Evolutionary conservation across 2,113 vertebrate genomes (phyloP), one percentile per base, ranked within the genome.

Genomic region (Calyptommatus sinebrachiatus): DNA sequence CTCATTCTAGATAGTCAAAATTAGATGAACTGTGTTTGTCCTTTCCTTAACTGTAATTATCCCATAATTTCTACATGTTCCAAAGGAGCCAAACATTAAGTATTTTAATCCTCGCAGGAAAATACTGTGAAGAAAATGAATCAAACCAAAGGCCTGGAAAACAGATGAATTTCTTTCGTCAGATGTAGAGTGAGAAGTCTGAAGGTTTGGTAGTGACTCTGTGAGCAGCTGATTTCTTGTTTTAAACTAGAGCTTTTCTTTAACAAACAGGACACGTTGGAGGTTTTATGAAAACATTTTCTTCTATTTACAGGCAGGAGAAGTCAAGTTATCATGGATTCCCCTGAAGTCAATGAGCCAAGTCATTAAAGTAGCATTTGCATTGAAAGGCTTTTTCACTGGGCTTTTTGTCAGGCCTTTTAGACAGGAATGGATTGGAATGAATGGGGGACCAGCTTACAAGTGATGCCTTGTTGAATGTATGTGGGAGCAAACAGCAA

Each of bases 341-440:
- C 67, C 84, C 88, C 82, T 74, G 84, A 86, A 79, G 79, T 95
- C 93, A 96, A 96, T 93, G 93, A 85, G 91, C 73, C 84, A 90
- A 96, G 93, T 96, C 93, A 94, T 95, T 94, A 93, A 92, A 94
- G 65, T 87, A 83, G 88, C 89, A 94, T 94, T 94, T 92, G 91
- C 94, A 95, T 94, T 83, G 90, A 91, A 90, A 92, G 90, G 88
- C 90, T 92, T 92, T n/a, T 94, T 90, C 93, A 94, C 69, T 91
- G 87, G 87, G 88, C 84, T 94, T 93, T 94, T 93, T 94, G 93
- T 95, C 93, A 94, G 84, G 84, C 84, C 82, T 94, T 93, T 92
- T 91, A 94, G 92, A 90, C 77, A 84, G 88, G 80, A 66, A 85
- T 85, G 77, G 81, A 57, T 84, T 85, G 77, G 88, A 89, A 84